Evolutionary conservation across 1,140 invertebrate species (phyloP).

Genomic region (Orussus abietinus): DNA sequence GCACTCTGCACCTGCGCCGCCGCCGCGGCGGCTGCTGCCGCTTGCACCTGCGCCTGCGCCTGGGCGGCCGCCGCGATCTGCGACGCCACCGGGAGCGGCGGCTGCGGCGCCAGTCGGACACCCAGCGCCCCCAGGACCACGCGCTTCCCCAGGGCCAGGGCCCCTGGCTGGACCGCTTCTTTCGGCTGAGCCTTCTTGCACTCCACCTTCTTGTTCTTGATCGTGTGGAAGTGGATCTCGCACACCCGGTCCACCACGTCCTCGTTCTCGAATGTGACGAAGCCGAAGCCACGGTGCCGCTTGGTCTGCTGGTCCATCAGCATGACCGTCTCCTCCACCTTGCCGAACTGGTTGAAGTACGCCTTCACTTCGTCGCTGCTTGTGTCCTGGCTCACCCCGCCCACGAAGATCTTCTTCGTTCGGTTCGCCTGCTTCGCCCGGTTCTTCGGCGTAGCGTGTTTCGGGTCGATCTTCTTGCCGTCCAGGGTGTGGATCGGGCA

Average conservation of each 20-base stretch:
- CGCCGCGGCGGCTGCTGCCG: slow-evolving; percentile 56
- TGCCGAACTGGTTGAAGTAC: slow-evolving; percentile 88
- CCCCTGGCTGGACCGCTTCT: slow-evolving; percentile 75
- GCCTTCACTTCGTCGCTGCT: slow-evolving; percentile 86
- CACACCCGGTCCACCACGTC: slow-evolving; percentile 87
- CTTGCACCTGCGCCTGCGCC: slow-evolving; percentile 57
- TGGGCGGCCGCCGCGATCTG: slow-evolving; percentile 54
- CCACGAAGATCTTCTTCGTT: slow-evolving; percentile 90
- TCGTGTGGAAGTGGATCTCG: slow-evolving; percentile 89
- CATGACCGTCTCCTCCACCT: slow-evolving; percentile 90
- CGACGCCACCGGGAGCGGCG: slow-evolving; percentile 54
- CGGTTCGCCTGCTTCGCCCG: slow-evolving; percentile 79
- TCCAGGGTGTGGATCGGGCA: slow-evolving; percentile 88
- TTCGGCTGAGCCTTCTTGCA: slow-evolving; percentile 92
- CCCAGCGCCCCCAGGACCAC: slow-evolving; percentile 67
- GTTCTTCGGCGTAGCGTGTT: slow-evolving; percentile 88
- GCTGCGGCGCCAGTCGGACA: slow-evolving; percentile 60
- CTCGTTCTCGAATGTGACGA: slow-evolving; percentile 89
- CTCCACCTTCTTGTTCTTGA: slow-evolving; percentile 91
- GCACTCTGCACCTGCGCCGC: slow-evolving; percentile 61
- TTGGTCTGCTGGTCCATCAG: slow-evolving; percentile 93
- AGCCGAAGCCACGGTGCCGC: slow-evolving; percentile 84
- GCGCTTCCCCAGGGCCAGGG: slow-evolving; percentile 69
- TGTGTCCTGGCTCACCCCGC: slow-evolving; percentile 87
- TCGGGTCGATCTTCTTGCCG: slow-evolving; percentile 92